phyloP scores from a whole-genome alignment of 2,113 vertebrate species.

The Platichthys stellatus region DNA sequence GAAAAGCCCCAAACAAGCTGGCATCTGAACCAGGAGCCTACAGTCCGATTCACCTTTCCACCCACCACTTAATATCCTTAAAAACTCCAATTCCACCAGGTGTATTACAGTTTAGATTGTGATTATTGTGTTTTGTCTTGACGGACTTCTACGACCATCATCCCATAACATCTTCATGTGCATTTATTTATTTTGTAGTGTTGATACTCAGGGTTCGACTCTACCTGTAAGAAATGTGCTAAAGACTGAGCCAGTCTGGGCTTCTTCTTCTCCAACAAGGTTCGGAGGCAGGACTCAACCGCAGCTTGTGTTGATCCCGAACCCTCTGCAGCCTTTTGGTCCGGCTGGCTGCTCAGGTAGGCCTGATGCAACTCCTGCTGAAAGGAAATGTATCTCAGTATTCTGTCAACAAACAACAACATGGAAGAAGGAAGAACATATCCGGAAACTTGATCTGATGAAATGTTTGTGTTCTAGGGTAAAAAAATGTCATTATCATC shows the following conservation, averaged over 20 bases:
- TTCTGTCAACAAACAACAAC: not conserved
- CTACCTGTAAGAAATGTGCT: constrained; percentile 85
- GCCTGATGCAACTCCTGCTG: constrained; percentile 87
- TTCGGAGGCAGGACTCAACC: constrained; percentile 82
- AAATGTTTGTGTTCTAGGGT: not conserved
- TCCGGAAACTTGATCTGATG: not conserved
- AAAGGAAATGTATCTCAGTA: constrained; percentile 17
- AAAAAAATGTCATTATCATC: not conserved
- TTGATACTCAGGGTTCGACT: not conserved
- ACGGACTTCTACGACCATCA: too few species aligned
- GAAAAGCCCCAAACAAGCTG: too few species aligned
- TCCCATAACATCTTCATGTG: too few species aligned
- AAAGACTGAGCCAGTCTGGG: constrained; percentile 85
- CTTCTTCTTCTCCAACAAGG: constrained; percentile 82
- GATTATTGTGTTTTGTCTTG: too few species aligned
- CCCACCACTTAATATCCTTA: not conserved
- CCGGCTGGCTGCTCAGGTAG: constrained; percentile 74
- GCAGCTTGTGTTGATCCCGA: constrained; percentile 48
- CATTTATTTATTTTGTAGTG: not conserved
- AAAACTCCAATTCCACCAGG: not conserved
- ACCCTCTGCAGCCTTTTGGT: constrained; percentile 51
- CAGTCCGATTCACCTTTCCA: too few species aligned
- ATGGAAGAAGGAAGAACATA: not conserved
- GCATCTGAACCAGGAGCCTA: too few species aligned
- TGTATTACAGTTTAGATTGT: not conserved